Conservation (phyloP, 2,113 vertebrate species). For the Stomatorhinus ivindoensis region DNA sequence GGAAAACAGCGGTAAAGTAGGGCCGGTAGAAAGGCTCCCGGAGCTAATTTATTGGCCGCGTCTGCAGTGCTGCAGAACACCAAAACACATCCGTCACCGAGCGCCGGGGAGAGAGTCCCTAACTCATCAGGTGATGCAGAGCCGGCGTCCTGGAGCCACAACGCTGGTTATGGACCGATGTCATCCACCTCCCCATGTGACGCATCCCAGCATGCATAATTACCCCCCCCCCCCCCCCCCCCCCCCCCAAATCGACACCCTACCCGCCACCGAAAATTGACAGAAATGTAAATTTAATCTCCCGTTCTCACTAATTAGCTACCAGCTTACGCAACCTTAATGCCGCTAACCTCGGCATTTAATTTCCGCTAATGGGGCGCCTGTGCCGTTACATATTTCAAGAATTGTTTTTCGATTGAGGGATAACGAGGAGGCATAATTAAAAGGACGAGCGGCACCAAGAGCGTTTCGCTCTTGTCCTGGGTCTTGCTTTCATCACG, state of each 20-base stretch:
- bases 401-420: slow-evolving; percentile 1
- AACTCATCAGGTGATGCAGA: background rate
- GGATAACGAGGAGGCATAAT: background rate
- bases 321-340: background rate
- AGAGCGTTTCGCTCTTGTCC: background rate
- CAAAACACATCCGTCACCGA: slow-evolving; percentile 10
- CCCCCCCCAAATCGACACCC: background rate
- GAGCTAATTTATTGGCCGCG: slow-evolving; percentile 8
- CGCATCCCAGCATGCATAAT: background rate
- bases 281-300: background rate
- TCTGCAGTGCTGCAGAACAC: background rate
- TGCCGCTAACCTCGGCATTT: background rate
- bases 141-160: background rate
- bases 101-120: background rate
- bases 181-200: background rate
- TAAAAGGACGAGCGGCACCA: background rate
- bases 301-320: background rate
- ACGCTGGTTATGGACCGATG: background rate
- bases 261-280: background rate
- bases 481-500: background rate
- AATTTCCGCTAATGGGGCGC: background rate
- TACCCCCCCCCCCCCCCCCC: background rate
- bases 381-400: background rate
- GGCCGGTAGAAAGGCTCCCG: background rate
- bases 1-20: slow-evolving; percentile 6